Percentiles rank a stretch among this genome's conserved stretches.
Conservation (phyloP, 2,888 invertebrate genomes). For the Acleris cristana region DNA sequence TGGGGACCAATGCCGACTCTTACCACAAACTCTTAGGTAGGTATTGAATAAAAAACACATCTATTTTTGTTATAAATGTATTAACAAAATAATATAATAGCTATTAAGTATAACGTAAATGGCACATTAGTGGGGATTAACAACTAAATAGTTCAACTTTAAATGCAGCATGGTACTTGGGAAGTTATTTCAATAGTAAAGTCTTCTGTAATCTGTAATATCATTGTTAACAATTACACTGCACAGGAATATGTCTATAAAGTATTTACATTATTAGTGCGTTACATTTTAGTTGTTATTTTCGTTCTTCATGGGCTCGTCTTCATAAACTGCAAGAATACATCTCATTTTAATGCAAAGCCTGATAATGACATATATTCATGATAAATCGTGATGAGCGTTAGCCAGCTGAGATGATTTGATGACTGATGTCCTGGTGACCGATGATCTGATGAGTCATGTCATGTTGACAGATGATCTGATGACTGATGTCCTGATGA, state of each 20-base stretch:
- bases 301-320: slow-evolving; percentile 9
- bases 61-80: slow-evolving; percentile 32
- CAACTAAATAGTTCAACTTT: slow-evolving; percentile 18
- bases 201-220: too few species aligned
- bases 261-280: slow-evolving; percentile 34
- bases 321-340: slow-evolving; percentile 31
- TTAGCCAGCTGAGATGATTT: not conserved
- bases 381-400: slow-evolving; percentile 1
- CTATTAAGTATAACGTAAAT: slow-evolving; percentile 34
- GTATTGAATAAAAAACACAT: slow-evolving; percentile 5
- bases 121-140: slow-evolving; percentile 41
- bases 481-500: slow-evolving; percentile 5
- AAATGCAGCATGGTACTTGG: slow-evolving; percentile 38
- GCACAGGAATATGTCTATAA: not conserved
- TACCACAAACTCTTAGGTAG: not conserved
- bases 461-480: not conserved
- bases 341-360: slow-evolving; percentile 5
- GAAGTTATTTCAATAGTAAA: not conserved
- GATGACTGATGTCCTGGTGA: not conserved
- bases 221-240: slow-evolving; percentile 6
- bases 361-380: not conserved
- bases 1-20: too few species aligned
- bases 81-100: slow-evolving; percentile 39
- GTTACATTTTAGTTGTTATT: slow-evolving; percentile 33
- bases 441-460: not conserved